Conservation (phyloP, 2,113 vertebrate genomes). For the Pseudorectes ferrugineus region DNA sequence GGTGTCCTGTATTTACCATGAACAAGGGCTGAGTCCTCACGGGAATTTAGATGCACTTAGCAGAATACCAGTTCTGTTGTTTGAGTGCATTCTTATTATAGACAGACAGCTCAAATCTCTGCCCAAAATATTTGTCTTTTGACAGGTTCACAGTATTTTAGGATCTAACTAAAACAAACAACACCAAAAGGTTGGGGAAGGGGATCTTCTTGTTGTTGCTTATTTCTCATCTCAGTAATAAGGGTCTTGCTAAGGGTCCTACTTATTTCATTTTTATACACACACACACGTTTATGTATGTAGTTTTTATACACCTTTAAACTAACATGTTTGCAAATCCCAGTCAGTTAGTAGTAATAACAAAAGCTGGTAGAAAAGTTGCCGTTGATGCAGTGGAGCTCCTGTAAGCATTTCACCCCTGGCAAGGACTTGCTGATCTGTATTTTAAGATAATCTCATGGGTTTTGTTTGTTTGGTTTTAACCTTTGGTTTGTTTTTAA, state of each 20-base stretch:
- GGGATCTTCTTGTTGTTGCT: neutral
- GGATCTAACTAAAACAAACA: neutral
- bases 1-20: neutral
- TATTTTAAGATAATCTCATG: neutral
- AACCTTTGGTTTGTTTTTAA: neutral
- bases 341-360: neutral
- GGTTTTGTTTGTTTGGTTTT: neutral
- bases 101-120: neutral
- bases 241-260: neutral
- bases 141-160: neutral
- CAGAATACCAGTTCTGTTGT: neutral
- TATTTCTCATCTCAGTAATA: neutral
- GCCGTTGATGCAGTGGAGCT: neutral
- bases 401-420: neutral
- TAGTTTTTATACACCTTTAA: neutral
- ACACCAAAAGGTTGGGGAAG: neutral
- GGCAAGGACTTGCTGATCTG: neutral
- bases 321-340: neutral
- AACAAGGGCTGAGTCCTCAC: neutral
- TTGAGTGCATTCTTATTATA: neutral
- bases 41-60: neutral
- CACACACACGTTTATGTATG: neutral
- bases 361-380: neutral
- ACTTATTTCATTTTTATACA: neutral
- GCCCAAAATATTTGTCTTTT: neutral